Base-by-base conservation (phyloP, 2,797 vertebrate genomes). In the Urophycis tenuis region DNA sequence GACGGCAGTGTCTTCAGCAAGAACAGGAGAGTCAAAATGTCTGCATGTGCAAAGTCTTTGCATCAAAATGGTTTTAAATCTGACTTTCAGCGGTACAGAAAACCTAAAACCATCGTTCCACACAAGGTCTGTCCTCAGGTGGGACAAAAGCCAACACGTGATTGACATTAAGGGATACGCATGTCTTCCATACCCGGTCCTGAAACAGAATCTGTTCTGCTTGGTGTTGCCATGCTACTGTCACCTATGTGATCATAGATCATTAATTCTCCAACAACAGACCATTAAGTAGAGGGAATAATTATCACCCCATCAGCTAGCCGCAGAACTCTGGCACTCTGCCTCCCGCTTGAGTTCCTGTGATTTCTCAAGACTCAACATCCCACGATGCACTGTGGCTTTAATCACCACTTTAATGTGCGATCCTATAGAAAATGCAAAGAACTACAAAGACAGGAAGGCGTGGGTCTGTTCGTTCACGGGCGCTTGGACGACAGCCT, bases 231-330 rank as follows among this genome's bases (percentile, higher is more conserved):
- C 69, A 71, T 74, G n/a, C 41, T 74, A 81, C 81, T 81, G 73
- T 76, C 30, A 67, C 77, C 79, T 78, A 79, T 49, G 53, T 74
- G 77, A 79, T 64, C 2, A 30, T 30, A 32, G 64, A 75, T 75
- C 74, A 80, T 85, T 85, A 83, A 83, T 81, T 83, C 76, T 74
- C 17, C 6, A 74, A 79, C 81, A 86, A 83, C 84, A 83, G 84
- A 80, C 78, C 53, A 25, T 75, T 32, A 64, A 34, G 75, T 74
- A 29, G 72, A 49, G 41, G 64, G 69, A 83, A 77, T 79, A 77
- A 81, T 87, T 86, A 87, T 79, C 83, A 76, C 77, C 81, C 78
- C 81, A 82, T 82, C 29, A 22, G 60, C 60, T 29, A 25, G 60
- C 60, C 60, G 82, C 82, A 86, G 76, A 80, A 71, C 75, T 76